Conservation (phyloP, 2,113 vertebrate species). For the Malurus cyaneus region DNA sequence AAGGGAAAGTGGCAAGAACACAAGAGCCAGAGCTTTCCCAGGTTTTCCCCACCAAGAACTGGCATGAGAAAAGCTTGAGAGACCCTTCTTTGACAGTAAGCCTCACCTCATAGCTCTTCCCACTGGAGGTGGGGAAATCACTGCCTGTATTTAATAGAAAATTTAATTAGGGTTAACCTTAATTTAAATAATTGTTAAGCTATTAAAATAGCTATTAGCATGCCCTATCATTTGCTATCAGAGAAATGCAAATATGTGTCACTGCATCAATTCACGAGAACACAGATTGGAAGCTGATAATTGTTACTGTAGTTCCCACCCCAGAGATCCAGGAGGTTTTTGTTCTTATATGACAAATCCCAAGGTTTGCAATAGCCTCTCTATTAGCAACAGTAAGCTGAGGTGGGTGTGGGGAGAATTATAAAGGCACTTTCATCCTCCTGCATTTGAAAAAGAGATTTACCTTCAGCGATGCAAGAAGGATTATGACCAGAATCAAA, state of each 20-base stretch:
- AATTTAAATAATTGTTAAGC: constrained; percentile 30
- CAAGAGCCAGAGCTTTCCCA: background rate
- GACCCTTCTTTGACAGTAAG: background rate
- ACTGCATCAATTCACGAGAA: background rate
- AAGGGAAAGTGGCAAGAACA: background rate
- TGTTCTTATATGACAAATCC: background rate
- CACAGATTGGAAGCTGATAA: background rate
- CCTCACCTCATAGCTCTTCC: background rate
- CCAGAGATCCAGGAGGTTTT: background rate
- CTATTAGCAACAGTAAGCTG: background rate
- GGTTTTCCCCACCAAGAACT: background rate
- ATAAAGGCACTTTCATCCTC: background rate
- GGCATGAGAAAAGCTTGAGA: background rate
- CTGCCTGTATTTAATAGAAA: background rate
- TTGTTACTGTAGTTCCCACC: background rate
- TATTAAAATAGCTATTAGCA: constrained; percentile 23
- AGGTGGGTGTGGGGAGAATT: background rate
- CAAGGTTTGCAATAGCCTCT: background rate
- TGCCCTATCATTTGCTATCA: constrained; percentile 38
- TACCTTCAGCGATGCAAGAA: background rate
- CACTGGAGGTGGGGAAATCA: background rate
- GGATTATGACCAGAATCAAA: background rate
- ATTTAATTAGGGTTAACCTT: constrained; percentile 20
- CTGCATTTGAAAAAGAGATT: background rate
- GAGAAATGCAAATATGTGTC: constrained; percentile 45